A percentile compares a stretch with the other conserved stretches of the same genome.
Evolutionary conservation across 2,888 invertebrate species (phyloP).

Genomic region (Euplexia lucipara): DNA sequence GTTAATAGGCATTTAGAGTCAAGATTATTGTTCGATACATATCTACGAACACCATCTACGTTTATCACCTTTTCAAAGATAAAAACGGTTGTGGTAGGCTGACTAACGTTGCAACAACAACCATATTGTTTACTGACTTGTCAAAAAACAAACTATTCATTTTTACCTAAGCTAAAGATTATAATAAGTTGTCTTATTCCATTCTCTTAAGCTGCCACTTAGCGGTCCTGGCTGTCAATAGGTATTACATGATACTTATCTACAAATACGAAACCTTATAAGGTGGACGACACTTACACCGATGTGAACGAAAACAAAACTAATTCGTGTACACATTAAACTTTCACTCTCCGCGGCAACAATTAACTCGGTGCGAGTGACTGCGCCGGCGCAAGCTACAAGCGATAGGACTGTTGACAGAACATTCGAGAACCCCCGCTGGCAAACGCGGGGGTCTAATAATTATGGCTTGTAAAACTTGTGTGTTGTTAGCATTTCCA

Average conservation of each 20-base stretch:
- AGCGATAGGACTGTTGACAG: constrained; percentile 18
- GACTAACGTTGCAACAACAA: too few relatives aligned
- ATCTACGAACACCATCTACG: too few relatives aligned
- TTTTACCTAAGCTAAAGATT: too few relatives aligned
- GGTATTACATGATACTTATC: not conserved
- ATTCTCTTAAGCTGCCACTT: not conserved
- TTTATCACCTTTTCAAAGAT: too few relatives aligned
- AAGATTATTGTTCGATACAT: too few relatives aligned
- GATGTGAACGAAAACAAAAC: constrained; percentile 68
- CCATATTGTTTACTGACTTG: too few relatives aligned
- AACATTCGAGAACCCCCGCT: constrained; percentile 7
- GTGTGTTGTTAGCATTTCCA: not conserved
- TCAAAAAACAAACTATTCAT: too few relatives aligned
- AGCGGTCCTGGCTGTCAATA: not conserved
- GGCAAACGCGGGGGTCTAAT: not conserved
- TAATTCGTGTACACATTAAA: constrained; percentile 69
- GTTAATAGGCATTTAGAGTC: too few relatives aligned
- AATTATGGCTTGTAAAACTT: not conserved
- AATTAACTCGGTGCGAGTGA: constrained; percentile 66
- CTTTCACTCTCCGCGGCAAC: constrained; percentile 75
- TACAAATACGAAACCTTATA: not conserved
- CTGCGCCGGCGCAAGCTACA: constrained; percentile 43
- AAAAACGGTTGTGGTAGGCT: too few relatives aligned
- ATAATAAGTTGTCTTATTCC: too few relatives aligned
- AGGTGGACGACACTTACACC: constrained; percentile 19